Base-by-base conservation (phyloP, 2,888 invertebrate genomes). In the Polymixis lichenea region DNA sequence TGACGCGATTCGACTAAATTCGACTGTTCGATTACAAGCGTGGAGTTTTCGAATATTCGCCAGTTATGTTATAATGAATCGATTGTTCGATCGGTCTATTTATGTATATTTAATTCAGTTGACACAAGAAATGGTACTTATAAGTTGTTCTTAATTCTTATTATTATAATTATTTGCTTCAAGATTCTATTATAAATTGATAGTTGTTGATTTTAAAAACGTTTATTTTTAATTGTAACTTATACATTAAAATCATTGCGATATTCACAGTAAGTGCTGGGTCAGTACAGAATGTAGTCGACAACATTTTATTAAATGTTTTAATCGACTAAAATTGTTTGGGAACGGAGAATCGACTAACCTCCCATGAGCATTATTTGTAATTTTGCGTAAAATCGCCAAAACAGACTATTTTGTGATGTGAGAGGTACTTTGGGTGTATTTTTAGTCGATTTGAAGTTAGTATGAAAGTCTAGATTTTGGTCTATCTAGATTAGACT, bases 131-230 rank as follows among this genome's bases (percentile, higher is more conserved):
- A 86, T 77, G 79, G 88, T 88, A 88, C 88, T 88, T 88, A 88
- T 88, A 88, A 88, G 87, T 88, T 85, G 87, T 88, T 88, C 87
- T 88, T 88, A 88, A 85, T 87, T 84, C 84, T 84, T 88, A 86
- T 86, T 82, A 84, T 77, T 78, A 85, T 88, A 79, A 86, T 86
- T 84, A 85, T 88, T 88, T 87, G 87, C 88, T 87, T 88, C 88
- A 87, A 87, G 85, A 88, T 88, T 88, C 88, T 88, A 87, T 84
- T 83, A 80, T 82, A 85, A 85, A 85, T 79, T 85, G 80, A 85
- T 88, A 86, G 85, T 87, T 87, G 82, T 86, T 88, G 83, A 84
- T 83, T 85, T 88, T 83, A 65, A 80, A 82, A 85, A 77, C 71
- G 66, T 80, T 86, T 84, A 88, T 77, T 78, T 87, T 81, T 86